Evolutionary conservation across 2,797 vertebrate species (phyloP).

Genomic region (Siniperca undulata): DNA sequence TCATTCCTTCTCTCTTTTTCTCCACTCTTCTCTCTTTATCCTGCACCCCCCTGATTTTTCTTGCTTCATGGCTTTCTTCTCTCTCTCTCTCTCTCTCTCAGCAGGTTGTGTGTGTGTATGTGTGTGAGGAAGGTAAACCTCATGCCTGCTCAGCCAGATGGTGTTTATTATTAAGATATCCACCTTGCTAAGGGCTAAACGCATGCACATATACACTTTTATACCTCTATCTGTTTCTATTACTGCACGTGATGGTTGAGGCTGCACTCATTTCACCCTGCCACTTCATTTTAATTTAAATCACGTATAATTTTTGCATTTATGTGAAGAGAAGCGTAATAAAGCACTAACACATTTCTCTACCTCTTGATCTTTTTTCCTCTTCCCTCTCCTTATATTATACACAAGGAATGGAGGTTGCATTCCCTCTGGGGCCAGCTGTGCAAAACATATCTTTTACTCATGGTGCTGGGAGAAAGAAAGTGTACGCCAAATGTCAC

Average conservation of each 20-base stretch:
- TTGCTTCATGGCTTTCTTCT: not conserved
- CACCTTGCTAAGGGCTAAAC: slow-evolving; percentile 54
- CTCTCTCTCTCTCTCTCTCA: slow-evolving; percentile 37
- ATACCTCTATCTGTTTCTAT: not conserved
- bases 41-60: not conserved
- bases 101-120: slow-evolving; percentile 43
- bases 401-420: slow-evolving; percentile 21
- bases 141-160: slow-evolving; percentile 86
- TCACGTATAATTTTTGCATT: not conserved
- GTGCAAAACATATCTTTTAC: slow-evolving; percentile 26
- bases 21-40: slow-evolving; percentile 5
- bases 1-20: not conserved
- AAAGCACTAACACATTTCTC: not conserved
- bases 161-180: slow-evolving; percentile 84
- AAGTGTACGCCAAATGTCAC: not conserved
- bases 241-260: too few relatives aligned
- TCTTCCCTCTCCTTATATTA: not conserved
- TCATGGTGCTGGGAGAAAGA: not conserved
- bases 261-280: not conserved
- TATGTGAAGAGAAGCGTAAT: not conserved
- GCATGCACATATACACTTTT: slow-evolving; percentile 9
- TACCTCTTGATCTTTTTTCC: not conserved
- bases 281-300: not conserved
- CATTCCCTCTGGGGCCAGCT: slow-evolving; percentile 17
- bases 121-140: slow-evolving; percentile 69